Base-by-base conservation (phyloP, 2,888 invertebrate genomes). In the Andrena hattorfiana region DNA sequence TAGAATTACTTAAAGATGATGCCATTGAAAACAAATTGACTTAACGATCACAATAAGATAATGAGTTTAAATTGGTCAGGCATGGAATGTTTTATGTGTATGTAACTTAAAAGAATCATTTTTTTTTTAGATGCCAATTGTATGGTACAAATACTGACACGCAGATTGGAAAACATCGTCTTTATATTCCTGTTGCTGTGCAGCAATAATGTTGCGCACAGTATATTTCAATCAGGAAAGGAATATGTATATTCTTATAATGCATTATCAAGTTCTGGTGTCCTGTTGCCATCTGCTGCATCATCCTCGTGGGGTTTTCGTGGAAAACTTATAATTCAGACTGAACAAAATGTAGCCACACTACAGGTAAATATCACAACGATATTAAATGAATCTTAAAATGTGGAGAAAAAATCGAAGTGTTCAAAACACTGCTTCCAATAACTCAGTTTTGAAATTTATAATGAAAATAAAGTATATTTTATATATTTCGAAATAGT, bases 261-360 rank as follows among this genome's bases (percentile, higher is more conserved):
- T 81, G 92, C 91, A n/a, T 86, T 86, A 32, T 92, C 93, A 16
- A 93, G 87, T 83, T 88, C 93, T 26, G 93, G 93, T 3, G 93
- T 93, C 51, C 84, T 93, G 71, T 81, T 93, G 63, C 93, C 93
- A 28, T 90, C 92, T 10, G 88, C 85, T 62, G 92, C 93, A 32
- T 90, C 92, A 49, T 93, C 93, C 10, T 89, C 91, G n/a, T 93
- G 93, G 92, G 91, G 91, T 49, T 87, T 94, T 49, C 85, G 89
- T 69, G 93, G 94, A 51, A 87, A 80, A 68, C 87, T 94, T 30
- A 73, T 90, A 60, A 85, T 94, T 70, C 91, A 90, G 75, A 88
- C 89, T 42, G 86, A 86, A 20, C 82, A 91, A 80, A 77, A 91
- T 73, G 77, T 83, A 32, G 89, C 87, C 67, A 75, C 87, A 48